Percentiles rank a stretch among this genome's conserved stretches.
Conservation (phyloP, 2,888 invertebrate genomes). For the Rhaphigaster nebulosa region DNA sequence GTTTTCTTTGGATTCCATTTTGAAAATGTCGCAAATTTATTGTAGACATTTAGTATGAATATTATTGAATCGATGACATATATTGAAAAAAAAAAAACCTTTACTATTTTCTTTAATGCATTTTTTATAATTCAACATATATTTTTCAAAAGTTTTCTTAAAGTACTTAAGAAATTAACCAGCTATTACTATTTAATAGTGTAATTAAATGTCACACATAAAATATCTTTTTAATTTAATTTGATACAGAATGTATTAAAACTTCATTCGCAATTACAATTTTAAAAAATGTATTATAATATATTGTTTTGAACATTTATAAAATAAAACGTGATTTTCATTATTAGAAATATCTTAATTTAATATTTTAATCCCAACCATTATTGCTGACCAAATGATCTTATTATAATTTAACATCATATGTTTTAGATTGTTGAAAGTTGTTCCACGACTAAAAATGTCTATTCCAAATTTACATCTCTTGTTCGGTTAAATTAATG, state of each 20-base stretch:
- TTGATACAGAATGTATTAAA: too few relatives aligned
- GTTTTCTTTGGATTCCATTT: too few relatives aligned
- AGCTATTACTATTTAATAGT: neutral
- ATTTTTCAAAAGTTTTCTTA: too few relatives aligned
- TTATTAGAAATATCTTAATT: neutral
- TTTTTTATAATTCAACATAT: too few relatives aligned
- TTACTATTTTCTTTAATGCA: too few relatives aligned
- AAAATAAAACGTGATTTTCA: neutral
- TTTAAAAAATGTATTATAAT: neutral
- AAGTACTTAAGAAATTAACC: neutral
- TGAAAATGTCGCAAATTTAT: too few relatives aligned
- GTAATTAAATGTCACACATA: neutral
- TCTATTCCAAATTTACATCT: neutral
- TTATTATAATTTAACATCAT: neutral
- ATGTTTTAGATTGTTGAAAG: neutral
- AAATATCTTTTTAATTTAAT: neutral
- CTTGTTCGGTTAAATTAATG: neutral
- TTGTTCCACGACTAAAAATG: neutral
- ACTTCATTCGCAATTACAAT: neutral
- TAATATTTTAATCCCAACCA: neutral
- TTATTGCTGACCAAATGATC: neutral
- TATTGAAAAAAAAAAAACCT: too few relatives aligned
- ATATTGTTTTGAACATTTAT: neutral
- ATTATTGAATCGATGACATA: too few relatives aligned
- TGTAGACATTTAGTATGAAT: too few relatives aligned